These are phyloP conservation scores for Halcyon badia DNA, from an alignment of 2,797 vertebrate genomes.

Conservation along the genomic window DNA sequence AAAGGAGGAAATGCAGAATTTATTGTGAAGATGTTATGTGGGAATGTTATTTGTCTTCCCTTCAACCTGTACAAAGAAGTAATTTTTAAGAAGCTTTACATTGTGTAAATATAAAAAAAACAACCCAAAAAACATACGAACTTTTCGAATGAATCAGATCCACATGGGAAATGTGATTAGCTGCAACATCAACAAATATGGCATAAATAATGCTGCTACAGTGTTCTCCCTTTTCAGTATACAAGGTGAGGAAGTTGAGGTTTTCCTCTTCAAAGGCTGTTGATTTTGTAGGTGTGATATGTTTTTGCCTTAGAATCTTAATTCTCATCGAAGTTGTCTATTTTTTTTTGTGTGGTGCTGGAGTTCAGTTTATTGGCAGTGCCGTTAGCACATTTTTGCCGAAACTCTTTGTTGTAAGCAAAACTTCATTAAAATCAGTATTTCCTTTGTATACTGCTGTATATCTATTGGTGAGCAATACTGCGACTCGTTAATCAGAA, in stretches of 20 bases:
- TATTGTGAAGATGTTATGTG: fast-evolving
- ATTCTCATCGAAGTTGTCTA: not conserved
- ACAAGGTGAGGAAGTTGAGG: not conserved
- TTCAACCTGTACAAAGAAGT: not conserved
- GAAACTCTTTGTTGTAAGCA: not conserved
- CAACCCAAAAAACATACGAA: not conserved
- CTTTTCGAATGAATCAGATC: not conserved
- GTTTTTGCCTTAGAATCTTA: not conserved
- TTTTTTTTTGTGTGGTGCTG: not conserved
- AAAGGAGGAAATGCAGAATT: not conserved
- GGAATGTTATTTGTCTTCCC: not conserved
- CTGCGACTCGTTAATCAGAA: not conserved
- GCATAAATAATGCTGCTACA: not conserved
- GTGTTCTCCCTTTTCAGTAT: not conserved
- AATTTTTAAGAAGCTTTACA: not conserved
- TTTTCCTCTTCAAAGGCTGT: not conserved
- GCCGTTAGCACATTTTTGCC: not conserved
- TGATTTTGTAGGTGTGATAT: not conserved
- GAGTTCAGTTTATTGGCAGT: not conserved
- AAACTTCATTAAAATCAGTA: not conserved
- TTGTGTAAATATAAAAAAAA: not conserved
- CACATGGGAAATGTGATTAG: fast-evolving
- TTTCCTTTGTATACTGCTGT: not conserved
- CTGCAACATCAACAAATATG: not conserved
- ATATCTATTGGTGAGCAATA: not conserved